These are phyloP conservation scores for Gasterosteus nipponicus DNA, from an alignment of 2,113 vertebrate genomes.

Conservation along the genomic window DNA sequence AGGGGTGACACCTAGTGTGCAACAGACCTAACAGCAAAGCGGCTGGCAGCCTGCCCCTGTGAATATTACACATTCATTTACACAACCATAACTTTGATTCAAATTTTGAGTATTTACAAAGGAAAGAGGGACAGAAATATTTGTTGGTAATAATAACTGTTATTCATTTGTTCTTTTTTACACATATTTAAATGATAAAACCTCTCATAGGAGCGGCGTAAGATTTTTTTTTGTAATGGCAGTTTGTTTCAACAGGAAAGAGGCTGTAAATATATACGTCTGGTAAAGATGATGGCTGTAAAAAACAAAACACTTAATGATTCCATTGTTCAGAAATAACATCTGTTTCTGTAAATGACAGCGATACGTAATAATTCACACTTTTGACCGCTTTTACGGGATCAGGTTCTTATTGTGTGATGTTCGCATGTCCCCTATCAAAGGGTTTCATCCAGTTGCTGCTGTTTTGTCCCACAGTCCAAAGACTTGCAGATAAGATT, in stretches of 20 bases:
- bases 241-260: background rate
- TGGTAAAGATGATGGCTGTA: background rate
- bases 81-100: background rate
- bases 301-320: too few species aligned
- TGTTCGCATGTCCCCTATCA: background rate
- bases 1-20: conserved; percentile 54
- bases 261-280: background rate
- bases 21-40: conserved; percentile 18
- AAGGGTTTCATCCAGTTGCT: background rate
- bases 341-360: background rate
- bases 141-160: background rate
- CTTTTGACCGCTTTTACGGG: background rate
- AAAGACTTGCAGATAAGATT: background rate
- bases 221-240: background rate
- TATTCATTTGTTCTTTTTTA: background rate
- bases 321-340: background rate
- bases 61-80: background rate
- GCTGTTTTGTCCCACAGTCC: background rate
- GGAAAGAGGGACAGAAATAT: background rate
- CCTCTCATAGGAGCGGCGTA: background rate
- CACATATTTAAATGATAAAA: background rate
- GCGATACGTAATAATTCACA: background rate
- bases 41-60: background rate
- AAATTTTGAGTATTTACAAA: background rate
- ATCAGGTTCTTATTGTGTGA: background rate